These are phyloP conservation scores for Loris lydekkerianus DNA, from an alignment of 2,797 vertebrate species.

Conservation along the genomic window DNA sequence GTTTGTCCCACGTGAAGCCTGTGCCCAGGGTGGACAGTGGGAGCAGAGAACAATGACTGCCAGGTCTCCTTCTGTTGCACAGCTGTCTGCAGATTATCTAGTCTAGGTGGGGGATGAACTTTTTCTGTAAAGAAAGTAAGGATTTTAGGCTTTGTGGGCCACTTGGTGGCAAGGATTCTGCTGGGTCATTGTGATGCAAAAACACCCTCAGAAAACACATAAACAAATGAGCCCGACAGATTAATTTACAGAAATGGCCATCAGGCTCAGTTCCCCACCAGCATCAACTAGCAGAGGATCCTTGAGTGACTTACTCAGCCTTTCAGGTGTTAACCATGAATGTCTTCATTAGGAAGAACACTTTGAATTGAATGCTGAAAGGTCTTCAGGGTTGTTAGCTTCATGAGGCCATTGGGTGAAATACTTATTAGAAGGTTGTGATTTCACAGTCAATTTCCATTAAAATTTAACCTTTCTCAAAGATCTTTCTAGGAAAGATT, in stretches of 20 bases:
- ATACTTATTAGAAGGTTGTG: background rate
- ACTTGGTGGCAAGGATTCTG: background rate
- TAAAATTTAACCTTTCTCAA: background rate
- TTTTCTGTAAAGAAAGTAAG: background rate
- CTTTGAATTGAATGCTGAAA: background rate
- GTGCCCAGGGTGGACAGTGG: accelerated
- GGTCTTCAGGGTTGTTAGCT: background rate
- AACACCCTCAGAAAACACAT: background rate
- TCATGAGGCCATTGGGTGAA: background rate
- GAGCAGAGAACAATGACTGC: background rate
- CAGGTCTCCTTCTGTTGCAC: background rate
- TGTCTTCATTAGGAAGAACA: background rate
- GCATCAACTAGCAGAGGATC: too few relatives aligned
- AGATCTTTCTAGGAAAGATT: background rate
- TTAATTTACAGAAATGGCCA: background rate
- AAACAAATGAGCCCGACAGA: background rate
- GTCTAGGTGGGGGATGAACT: accelerated
- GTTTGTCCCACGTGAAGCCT: background rate
- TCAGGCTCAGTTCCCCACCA: background rate
- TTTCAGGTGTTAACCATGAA: background rate
- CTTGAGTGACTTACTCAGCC: background rate
- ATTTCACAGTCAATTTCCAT: background rate
- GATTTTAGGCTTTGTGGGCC: background rate
- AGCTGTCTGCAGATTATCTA: background rate
- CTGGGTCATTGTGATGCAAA: too few relatives aligned